These are phyloP conservation scores for Lordiphosa mommai DNA, from an alignment of 1,140 invertebrate genomes.

Conservation along the genomic window DNA sequence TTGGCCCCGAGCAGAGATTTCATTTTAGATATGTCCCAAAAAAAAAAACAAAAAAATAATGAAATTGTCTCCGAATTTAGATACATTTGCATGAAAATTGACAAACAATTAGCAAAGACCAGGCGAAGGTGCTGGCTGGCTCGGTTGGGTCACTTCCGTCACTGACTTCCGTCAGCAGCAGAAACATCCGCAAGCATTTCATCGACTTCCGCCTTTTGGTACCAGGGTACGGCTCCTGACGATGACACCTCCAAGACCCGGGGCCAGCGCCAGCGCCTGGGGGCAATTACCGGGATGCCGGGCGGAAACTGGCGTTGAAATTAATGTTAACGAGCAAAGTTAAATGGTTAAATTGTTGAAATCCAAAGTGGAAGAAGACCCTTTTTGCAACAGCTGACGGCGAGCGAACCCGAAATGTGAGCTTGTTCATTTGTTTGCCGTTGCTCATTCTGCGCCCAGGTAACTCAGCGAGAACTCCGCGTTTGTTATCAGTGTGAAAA, in stretches of 20 bases:
- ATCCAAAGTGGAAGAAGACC: not conserved
- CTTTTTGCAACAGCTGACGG: too few species aligned
- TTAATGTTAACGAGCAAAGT: constrained; percentile 57
- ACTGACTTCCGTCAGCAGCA: constrained; percentile 9
- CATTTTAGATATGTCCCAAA: too few species aligned
- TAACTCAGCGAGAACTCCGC: not conserved
- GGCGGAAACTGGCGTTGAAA: constrained; percentile 44
- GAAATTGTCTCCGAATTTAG: too few species aligned
- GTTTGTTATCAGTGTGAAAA: not conserved
- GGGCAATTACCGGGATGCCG: constrained; percentile 27
- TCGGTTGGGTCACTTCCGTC: constrained; percentile 36
- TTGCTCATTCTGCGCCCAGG: not conserved
- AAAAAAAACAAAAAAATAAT: too few species aligned
- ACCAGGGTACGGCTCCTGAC: constrained; percentile 10
- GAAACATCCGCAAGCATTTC: constrained; percentile 55
- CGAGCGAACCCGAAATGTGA: not conserved
- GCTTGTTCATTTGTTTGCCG: not conserved
- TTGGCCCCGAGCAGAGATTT: too few species aligned
- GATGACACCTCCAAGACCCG: constrained; percentile 47
- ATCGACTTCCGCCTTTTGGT: constrained; percentile 35
- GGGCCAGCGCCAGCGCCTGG: constrained; percentile 16
- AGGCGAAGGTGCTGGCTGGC: constrained; percentile 15
- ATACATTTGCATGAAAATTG: too few species aligned
- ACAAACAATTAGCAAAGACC: not conserved
- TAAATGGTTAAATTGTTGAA: constrained; percentile 49